Evolutionary conservation across 2,888 invertebrate genomes (phyloP), one percentile per base, ranked within the genome.

Genomic region (Chymomyza amoena): DNA sequence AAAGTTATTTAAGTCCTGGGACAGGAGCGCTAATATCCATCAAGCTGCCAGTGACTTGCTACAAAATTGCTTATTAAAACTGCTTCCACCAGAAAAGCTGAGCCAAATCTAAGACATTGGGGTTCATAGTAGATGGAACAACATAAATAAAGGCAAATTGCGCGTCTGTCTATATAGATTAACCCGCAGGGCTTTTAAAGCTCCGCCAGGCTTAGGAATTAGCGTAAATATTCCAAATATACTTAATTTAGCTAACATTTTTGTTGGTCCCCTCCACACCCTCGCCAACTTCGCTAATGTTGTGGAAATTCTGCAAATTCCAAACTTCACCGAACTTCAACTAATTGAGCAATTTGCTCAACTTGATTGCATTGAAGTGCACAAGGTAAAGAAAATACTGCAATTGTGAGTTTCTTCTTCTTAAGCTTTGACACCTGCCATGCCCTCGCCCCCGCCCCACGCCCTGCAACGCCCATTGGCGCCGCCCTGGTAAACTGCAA

Each of bases 1-100:
- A 57, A 25, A 32, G 70, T 61, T 67, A 62, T 39, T 69, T 52
- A 39, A 69, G 25, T 67, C 72, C 61, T 57, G 64, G 61, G 52
- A 20, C 51, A 62, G 63, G 63, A 60, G 78, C 72, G 80, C 84
- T 81, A 81, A 84, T 81, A 84, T 79, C 79, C 69, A 78, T 25
- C 73, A 72, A 78, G 76, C 73, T 78, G 75, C 67, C 64, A 64
- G 63, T 71, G 79, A 81, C 77, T 78, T 72, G 79, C 70, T 70
- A 70, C 73, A 70, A 83, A 87, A 87, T 83, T 83, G 83, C 77
- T 83, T 83, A 83, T 83, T 83, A 85, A 83, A 83, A 77, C 80
- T 78, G 80, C 39, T 13, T 4, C 39, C 39, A 45, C 39, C 13
- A 13, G 3, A 20, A 20, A 13, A 15, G 10, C 13, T 4, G 13